Conservation (phyloP, 2,797 vertebrate genomes). For the Sardinella longiceps region DNA sequence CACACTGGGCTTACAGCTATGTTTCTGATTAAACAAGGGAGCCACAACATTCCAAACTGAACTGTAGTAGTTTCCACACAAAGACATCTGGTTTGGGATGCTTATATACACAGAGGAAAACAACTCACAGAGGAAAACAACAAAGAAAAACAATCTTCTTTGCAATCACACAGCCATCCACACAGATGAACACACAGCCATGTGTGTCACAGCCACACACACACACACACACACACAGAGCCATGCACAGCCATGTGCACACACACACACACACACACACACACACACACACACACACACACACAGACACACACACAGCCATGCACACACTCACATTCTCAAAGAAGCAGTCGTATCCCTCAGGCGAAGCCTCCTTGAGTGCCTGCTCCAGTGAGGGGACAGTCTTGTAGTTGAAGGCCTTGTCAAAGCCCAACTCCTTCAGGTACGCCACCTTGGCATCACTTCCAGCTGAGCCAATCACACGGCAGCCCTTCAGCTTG, state of each 20-base stretch:
- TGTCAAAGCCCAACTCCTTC: conserved; percentile 87
- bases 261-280: background rate
- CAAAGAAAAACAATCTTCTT: no score
- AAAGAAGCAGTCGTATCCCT: conserved; percentile 91
- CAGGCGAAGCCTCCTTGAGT: conserved; percentile 81
- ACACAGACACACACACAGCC: background rate
- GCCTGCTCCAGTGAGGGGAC: conserved; percentile 81
- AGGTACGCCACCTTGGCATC: conserved; percentile 85
- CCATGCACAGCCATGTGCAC: background rate
- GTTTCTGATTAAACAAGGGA: background rate
- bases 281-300: background rate
- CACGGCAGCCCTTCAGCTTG: conserved; percentile 90
- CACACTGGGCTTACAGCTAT: background rate
- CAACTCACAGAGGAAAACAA: no score
- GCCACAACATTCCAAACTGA: background rate
- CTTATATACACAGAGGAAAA: background rate
- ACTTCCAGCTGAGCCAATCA: conserved; percentile 85
- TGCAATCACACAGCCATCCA: background rate
- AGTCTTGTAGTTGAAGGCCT: conserved; percentile 91
- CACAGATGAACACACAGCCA: background rate
- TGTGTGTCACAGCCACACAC: no score
- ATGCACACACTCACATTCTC: conserved; percentile 81
- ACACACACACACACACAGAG: background rate
- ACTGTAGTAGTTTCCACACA: background rate
- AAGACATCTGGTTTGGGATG: background rate